These are phyloP conservation scores for Bagarius yarrelli DNA, from an alignment of 2,113 vertebrate genomes.

Conservation along the genomic window DNA sequence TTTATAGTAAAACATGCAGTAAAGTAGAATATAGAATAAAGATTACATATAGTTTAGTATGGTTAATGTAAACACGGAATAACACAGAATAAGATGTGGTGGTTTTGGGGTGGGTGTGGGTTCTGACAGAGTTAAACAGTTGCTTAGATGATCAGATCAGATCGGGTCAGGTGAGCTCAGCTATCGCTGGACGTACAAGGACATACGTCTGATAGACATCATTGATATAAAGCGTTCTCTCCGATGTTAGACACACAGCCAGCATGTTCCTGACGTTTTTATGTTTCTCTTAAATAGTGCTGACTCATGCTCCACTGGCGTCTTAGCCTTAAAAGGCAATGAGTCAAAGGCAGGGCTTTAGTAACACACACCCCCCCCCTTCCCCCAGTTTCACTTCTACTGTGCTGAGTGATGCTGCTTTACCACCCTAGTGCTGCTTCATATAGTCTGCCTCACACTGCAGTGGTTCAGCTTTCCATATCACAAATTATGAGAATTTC, in stretches of 20 bases:
- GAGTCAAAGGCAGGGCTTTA: slow-evolving; percentile 49
- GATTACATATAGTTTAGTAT: neutral
- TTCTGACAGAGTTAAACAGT: slow-evolving; percentile 40
- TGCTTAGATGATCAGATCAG: slow-evolving; percentile 38
- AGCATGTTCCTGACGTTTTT: slow-evolving; percentile 40
- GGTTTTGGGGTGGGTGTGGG: neutral
- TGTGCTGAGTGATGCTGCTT: slow-evolving; percentile 53
- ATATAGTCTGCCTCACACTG: slow-evolving; percentile 44
- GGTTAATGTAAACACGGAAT: neutral
- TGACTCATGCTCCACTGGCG: slow-evolving; percentile 55
- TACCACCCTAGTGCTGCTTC: slow-evolving; percentile 49
- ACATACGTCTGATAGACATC: slow-evolving; percentile 36
- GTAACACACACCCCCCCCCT: slow-evolving; percentile 6
- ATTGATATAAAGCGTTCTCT: slow-evolving; percentile 27
- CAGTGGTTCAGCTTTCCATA: slow-evolving; percentile 36
- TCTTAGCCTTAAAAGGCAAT: slow-evolving; percentile 55
- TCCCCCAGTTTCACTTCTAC: slow-evolving; percentile 23
- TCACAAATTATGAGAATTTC: slow-evolving; percentile 42
- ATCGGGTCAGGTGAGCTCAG: slow-evolving; percentile 16
- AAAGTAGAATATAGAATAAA: neutral
- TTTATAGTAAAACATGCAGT: neutral
- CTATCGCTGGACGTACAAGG: slow-evolving; percentile 33
- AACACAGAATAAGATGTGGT: neutral
- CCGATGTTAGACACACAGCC: slow-evolving; percentile 25
- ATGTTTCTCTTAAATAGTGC: slow-evolving; percentile 51